A percentile compares a stretch with the other conserved stretches of the same genome.
Conservation (phyloP, 1,140 invertebrate genomes). For the Cyrtorhinus lividipennis region DNA sequence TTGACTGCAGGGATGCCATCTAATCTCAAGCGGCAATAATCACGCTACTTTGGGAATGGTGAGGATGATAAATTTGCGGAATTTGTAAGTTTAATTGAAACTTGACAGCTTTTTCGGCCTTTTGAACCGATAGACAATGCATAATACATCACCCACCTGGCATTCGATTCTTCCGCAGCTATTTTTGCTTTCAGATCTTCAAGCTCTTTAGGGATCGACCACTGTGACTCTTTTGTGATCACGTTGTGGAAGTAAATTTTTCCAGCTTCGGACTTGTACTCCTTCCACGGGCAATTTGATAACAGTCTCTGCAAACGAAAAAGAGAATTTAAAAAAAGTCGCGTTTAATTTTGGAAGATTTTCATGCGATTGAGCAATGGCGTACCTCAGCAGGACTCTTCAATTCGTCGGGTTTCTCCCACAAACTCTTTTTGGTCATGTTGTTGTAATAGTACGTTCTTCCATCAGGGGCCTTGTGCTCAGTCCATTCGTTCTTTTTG, state of each 20-base stretch:
- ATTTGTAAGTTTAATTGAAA: no score
- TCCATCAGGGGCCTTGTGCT: conserved; percentile 93
- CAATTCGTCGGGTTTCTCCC: conserved; percentile 96
- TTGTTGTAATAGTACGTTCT: conserved; percentile 91
- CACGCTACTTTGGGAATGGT: no score
- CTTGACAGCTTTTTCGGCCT: no score
- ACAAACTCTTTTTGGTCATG: conserved; percentile 83
- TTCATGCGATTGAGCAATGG: conserved; percentile 2
- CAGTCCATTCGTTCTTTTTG: conserved; percentile 61
- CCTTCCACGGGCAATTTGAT: conserved; percentile 92
- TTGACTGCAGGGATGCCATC: no score
- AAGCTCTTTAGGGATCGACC: conserved; percentile 85
- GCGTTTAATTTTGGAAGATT: background rate
- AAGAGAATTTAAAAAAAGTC: no score
- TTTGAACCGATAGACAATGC: no score
- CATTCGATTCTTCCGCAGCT: conserved; percentile 47
- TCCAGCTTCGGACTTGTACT: conserved; percentile 90
- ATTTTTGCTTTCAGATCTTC: conserved; percentile 81
- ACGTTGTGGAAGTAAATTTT: conserved; percentile 96
- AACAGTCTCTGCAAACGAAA: conserved; percentile 45
- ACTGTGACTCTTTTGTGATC: conserved; percentile 85
- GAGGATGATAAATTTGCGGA: no score
- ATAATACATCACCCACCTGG: background rate
- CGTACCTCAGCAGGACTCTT: conserved; percentile 81
- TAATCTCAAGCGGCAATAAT: no score